These are phyloP conservation scores for Carettochelys insculpta DNA, from an alignment of 2,113 vertebrate species.

Conservation along the genomic window DNA sequence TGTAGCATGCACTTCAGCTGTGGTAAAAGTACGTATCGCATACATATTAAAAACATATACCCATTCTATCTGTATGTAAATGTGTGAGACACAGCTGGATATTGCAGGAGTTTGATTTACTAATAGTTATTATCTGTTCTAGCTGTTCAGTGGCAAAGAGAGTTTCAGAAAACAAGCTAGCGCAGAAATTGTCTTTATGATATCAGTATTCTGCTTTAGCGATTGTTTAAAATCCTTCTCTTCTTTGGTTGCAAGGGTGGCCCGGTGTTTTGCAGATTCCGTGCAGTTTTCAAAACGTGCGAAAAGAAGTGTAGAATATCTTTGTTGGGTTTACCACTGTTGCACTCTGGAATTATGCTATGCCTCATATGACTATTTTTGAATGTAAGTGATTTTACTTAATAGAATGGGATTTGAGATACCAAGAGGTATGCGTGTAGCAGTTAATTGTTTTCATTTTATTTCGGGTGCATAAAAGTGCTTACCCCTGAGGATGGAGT, in stretches of 20 bases:
- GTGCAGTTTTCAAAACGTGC: conserved; percentile 33
- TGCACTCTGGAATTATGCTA: neutral
- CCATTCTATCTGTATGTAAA: conserved; percentile 99
- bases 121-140: conserved; percentile 99
- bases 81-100: conserved; percentile 96
- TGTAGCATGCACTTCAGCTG: conserved; percentile 77
- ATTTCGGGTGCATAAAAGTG: neutral
- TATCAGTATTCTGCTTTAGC: conserved; percentile 76
- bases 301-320: neutral
- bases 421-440: neutral
- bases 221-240: conserved; percentile 80
- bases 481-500: neutral
- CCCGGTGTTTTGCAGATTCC: conserved; percentile 43
- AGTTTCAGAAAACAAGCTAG: conserved; percentile 86
- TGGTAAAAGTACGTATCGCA: conserved; percentile 81
- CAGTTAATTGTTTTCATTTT: neutral
- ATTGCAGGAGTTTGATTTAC: conserved; percentile 96
- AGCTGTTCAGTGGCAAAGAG: conserved; percentile 88
- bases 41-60: conserved; percentile 97
- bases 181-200: conserved; percentile 91
- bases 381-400: neutral
- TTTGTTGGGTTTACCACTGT: neutral
- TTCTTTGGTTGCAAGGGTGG: conserved; percentile 55
- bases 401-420: neutral
- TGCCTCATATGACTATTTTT: neutral